These are phyloP conservation scores for Hippocampus mohnikei DNA, from an alignment of 2,113 vertebrate species.

Conservation along the genomic window DNA sequence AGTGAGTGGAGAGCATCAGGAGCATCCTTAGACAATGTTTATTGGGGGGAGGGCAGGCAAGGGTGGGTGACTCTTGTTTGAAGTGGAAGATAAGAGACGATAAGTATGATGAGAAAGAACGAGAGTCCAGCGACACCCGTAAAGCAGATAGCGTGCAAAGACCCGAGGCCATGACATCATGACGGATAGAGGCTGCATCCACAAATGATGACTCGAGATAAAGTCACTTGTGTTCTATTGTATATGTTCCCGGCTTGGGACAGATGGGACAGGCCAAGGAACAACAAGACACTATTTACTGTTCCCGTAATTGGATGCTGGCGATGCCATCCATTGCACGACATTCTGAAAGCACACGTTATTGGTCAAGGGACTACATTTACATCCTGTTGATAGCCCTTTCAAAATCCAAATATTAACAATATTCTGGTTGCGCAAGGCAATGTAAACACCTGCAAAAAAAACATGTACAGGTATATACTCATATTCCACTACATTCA, in stretches of 20 bases:
- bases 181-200: constrained; percentile 23
- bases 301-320: constrained; percentile 1
- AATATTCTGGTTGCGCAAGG: too few relatives aligned
- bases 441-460: too few relatives aligned
- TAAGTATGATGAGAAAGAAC: constrained; percentile 41
- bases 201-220: constrained; percentile 21
- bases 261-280: background rate
- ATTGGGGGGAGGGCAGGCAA: constrained; percentile 1
- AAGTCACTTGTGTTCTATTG: constrained; percentile 4
- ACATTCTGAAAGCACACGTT: background rate
- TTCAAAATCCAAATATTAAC: too few relatives aligned
- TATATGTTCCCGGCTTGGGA: constrained; percentile 3
- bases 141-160: constrained; percentile 61
- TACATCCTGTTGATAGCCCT: too few relatives aligned
- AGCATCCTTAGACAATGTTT: constrained; percentile 56
- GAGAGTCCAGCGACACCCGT: constrained; percentile 36
- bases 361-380: background rate
- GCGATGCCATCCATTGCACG: background rate
- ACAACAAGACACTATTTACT: constrained; percentile 21
- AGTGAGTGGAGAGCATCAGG: constrained; percentile 42
- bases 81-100: constrained; percentile 61
- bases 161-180: constrained; percentile 12
- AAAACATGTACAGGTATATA: too few relatives aligned
- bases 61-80: constrained; percentile 56
- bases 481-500: background rate